These are phyloP conservation scores for Aphelenchoides fujianensis DNA, from an alignment of 1,140 invertebrate species.

Conservation along the genomic window DNA sequence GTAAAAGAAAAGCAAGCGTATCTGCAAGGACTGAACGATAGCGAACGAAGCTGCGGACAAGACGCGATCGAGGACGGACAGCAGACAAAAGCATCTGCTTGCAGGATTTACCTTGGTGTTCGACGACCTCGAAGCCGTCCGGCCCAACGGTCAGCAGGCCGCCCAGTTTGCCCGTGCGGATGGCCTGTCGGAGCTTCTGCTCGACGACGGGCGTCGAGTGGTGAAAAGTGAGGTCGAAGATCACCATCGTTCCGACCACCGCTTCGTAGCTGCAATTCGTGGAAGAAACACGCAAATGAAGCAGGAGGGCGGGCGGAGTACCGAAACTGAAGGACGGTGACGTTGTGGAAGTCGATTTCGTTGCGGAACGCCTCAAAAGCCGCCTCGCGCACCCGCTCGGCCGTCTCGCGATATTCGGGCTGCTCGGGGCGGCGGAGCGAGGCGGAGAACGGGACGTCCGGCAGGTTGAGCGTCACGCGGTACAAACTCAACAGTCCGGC, in stretches of 20 bases:
- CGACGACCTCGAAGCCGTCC: constrained; percentile 40
- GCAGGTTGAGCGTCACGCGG: constrained; percentile 38
- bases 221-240: constrained; percentile 38
- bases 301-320: neutral
- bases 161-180: constrained; percentile 29
- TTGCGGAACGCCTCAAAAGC: constrained; percentile 2
- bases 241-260: constrained; percentile 42
- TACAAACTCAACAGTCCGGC: constrained; percentile 10
- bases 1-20: too few relatives aligned
- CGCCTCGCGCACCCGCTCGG: constrained; percentile 19
- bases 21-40: too few relatives aligned
- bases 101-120: constrained; percentile 37
- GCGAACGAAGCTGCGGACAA: too few relatives aligned
- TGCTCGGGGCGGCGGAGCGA: constrained; percentile 17
- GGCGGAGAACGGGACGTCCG: constrained; percentile 36
- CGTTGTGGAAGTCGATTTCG: constrained; percentile 21
- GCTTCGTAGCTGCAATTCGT: constrained; percentile 38
- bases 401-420: constrained; percentile 20
- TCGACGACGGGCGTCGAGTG: constrained; percentile 24
- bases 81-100: too few relatives aligned
- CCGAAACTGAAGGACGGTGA: constrained; percentile 28
- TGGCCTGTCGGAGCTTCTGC: constrained; percentile 24
- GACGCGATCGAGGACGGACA: too few relatives aligned
- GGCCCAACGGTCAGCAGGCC: constrained; percentile 26
- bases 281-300: neutral